Conservation (phyloP, 2,113 vertebrate species). For the Rhipidura dahli region DNA sequence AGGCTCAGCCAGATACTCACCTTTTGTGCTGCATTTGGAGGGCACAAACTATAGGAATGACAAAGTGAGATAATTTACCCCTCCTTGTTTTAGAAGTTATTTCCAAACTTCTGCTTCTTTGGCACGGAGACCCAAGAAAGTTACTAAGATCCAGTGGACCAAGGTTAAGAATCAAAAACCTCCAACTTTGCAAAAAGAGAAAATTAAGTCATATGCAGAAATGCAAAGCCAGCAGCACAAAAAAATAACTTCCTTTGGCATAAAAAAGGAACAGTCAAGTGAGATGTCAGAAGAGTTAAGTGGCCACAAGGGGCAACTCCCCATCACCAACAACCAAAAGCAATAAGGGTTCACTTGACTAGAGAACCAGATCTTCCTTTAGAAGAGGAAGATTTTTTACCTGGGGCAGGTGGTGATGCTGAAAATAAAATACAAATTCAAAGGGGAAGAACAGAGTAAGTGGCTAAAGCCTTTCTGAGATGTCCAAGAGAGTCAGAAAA, state of each 20-base stretch:
- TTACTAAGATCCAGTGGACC: background rate
- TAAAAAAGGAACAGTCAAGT: background rate
- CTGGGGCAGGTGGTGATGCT: background rate
- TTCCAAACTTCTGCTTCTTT: background rate
- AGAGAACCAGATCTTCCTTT: background rate
- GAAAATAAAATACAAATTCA: background rate
- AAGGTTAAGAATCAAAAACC: background rate
- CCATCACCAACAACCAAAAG: background rate
- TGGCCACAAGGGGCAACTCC: background rate
- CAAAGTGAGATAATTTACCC: background rate
- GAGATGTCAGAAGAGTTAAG: background rate
- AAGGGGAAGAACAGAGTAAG: background rate
- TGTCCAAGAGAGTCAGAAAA: background rate
- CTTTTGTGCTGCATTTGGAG: background rate
- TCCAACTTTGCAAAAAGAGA: background rate
- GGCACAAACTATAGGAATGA: background rate
- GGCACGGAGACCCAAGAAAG: background rate
- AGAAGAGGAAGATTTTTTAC: background rate
- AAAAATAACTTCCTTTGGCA: background rate
- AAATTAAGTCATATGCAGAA: background rate
- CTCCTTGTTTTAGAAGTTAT: background rate
- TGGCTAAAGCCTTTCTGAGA: background rate
- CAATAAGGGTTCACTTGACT: background rate
- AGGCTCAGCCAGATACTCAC: background rate
- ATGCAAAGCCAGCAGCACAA: background rate